Evolutionary conservation across 1,140 invertebrate genomes (phyloP).

Genomic region (Brachionus plicatilis): DNA sequence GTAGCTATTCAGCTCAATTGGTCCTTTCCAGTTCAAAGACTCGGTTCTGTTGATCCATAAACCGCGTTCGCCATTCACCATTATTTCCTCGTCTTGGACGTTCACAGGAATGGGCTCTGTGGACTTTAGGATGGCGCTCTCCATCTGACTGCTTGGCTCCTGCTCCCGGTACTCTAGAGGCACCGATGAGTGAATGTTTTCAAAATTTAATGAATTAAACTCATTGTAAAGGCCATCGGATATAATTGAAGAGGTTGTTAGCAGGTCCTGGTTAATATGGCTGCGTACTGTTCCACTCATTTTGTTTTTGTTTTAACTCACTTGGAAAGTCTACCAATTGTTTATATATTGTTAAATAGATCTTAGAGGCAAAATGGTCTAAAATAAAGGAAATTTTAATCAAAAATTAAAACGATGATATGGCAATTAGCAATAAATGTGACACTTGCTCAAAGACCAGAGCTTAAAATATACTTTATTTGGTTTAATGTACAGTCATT

Average conservation of each 20-base stretch:
- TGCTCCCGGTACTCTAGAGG: not conserved
- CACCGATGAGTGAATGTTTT: not conserved
- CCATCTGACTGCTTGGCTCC: not conserved
- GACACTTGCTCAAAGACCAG: not conserved
- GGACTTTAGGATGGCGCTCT: not conserved
- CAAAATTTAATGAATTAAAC: not conserved
- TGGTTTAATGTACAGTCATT: not conserved
- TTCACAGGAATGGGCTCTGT: not conserved
- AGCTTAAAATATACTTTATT: not conserved
- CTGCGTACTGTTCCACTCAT: conserved; percentile 1
- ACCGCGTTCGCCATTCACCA: not conserved
- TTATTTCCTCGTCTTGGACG: not conserved
- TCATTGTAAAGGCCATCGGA: conserved; percentile 14
- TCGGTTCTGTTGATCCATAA: not conserved
- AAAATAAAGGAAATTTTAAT: not conserved
- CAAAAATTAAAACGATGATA: not conserved
- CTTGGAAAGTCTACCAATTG: not conserved
- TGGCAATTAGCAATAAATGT: not conserved
- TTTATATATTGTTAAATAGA: not conserved
- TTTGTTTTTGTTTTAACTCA: not conserved
- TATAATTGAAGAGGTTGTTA: not conserved
- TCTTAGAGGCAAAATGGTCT: not conserved
- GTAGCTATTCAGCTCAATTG: not conserved
- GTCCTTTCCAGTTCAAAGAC: not conserved
- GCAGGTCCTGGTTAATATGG: not conserved